A percentile compares a stretch with the other conserved stretches of the same genome.
phyloP scores from a whole-genome alignment of 2,113 vertebrate species.

The Phainopepla nitens region DNA sequence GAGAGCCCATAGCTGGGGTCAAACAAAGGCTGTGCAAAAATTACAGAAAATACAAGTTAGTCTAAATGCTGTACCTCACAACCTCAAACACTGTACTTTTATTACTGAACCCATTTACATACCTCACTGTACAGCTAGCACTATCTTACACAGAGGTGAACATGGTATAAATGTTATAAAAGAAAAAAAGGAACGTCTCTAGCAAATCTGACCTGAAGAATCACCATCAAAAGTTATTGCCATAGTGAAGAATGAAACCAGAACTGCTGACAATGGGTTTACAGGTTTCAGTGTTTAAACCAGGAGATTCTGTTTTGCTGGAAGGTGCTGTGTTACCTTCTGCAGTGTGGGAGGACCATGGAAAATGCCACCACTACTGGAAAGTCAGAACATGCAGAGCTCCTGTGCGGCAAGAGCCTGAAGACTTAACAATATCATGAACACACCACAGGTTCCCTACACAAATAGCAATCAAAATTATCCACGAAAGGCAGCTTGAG shows the following conservation, averaged over 20 bases:
- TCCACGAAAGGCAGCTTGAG: not conserved
- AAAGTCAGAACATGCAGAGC: not conserved
- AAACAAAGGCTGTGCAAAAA: constrained; percentile 80
- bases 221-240: not conserved
- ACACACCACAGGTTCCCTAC: not conserved
- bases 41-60: not conserved
- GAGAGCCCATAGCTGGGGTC: constrained; percentile 91
- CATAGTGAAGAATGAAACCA: not conserved
- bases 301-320: not conserved
- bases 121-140: not conserved
- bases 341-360: not conserved
- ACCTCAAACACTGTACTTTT: not conserved
- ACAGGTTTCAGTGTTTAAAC: not conserved
- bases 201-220: not conserved
- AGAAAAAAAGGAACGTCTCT: not conserved
- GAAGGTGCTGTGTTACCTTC: not conserved
- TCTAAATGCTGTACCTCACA: not conserved
- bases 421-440: not conserved
- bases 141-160: not conserved
- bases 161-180: not conserved
- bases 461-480: not conserved
- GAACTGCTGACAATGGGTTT: not conserved
- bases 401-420: not conserved
- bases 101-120: not conserved
- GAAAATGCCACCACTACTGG: not conserved